Evolutionary conservation across 2,888 invertebrate genomes (phyloP).

Genomic region (Chymomyza fuscimana): DNA sequence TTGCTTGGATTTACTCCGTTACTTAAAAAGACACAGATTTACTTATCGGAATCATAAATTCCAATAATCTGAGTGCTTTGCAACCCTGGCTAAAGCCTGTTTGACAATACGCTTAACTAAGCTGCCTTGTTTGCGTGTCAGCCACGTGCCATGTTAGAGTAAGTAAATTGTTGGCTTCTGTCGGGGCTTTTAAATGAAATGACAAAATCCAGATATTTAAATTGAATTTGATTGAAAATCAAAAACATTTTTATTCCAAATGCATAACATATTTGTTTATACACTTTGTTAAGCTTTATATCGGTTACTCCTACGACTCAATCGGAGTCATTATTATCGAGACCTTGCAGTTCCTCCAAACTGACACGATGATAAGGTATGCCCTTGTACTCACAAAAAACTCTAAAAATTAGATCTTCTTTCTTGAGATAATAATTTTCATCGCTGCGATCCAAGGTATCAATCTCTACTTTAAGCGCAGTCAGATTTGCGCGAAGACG

Average conservation of each 20-base stretch:
- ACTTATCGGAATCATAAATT: neutral
- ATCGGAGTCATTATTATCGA: too few species aligned
- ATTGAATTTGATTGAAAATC: neutral
- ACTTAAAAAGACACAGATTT: too few species aligned
- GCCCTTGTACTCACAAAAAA: constrained; percentile 44
- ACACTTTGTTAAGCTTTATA: neutral
- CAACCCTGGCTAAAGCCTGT: neutral
- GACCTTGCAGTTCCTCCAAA: neutral
- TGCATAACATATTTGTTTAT: neutral
- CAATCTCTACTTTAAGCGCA: constrained; percentile 40
- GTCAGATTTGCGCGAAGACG: constrained; percentile 33
- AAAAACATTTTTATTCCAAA: neutral
- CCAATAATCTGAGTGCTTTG: neutral
- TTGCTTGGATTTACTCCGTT: too few species aligned
- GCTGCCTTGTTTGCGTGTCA: neutral
- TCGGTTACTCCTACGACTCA: too few species aligned
- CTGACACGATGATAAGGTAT: neutral
- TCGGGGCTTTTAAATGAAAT: neutral
- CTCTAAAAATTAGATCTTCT: constrained; percentile 52
- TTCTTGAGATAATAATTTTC: constrained; percentile 50
- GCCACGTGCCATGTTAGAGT: neutral
- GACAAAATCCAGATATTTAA: neutral
- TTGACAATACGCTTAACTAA: neutral
- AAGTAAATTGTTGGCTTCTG: neutral
- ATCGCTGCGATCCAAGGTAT: constrained; percentile 37